Base-by-base conservation (phyloP, 2,797 vertebrate genomes). In the Malacoraja senta region DNA sequence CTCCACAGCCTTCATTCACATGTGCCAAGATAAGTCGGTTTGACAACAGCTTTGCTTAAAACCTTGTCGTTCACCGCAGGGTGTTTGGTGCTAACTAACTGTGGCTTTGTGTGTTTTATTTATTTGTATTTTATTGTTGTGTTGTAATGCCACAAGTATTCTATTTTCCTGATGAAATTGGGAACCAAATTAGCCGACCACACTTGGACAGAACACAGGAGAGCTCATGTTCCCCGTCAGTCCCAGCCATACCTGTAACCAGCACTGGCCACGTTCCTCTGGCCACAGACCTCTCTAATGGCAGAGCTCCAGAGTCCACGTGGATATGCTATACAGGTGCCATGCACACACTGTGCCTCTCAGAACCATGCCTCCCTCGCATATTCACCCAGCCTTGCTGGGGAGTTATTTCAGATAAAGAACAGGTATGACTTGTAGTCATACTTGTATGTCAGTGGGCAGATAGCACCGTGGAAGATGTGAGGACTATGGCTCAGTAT, bases 51-150 rank as follows among this genome's bases (percentile, higher is more conserved):
- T 44, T 76, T 74, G 71, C 71, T 53, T 92, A 92, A 92, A 58
- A 92, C 72, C 71, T 58, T 92, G 3, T 26, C 3, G 65, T 71
- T 91, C 65, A 91, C 53, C 12, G 29, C 71, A 92, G 26, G 38
- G 74, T 92, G 35, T 76, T 74, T 74, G 90, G 90, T 76, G 90
- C 68, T 92, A 58, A 44, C 38, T 74, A 44, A 53, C 90, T 76
- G 26, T 68, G 65, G 65, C 63, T 68, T 91, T 91, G 68, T 72
- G 63, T 65, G 21, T 44, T 91, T 86, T 91, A 91, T 91, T 91
- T 91, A 71, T 35, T 65, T 91, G 86, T 71, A 91, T 19, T 72
- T 86, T 91, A 91, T 21, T 38, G 35, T 91, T 91, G 65, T 91
- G 71, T 72, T 91, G 68, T 91, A 12, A 92, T 74, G n/a, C 24